phyloP scores from a whole-genome alignment of 2,113 vertebrate genomes.

The Glaucidium brasilianum region DNA sequence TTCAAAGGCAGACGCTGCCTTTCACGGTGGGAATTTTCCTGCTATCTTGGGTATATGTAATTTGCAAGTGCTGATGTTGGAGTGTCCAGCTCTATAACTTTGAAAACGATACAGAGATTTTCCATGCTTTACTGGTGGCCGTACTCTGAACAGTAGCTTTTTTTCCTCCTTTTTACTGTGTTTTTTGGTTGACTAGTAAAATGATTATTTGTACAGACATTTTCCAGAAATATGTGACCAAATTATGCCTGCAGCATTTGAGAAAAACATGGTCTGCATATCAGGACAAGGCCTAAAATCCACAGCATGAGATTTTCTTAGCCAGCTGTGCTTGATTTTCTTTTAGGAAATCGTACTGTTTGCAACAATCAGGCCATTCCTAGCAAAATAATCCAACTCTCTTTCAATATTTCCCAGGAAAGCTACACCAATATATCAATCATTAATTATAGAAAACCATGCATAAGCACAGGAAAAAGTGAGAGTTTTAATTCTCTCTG shows the following conservation, averaged over 20 bases:
- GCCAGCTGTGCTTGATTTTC: neutral
- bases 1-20: slow-evolving; percentile 40
- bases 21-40: slow-evolving; percentile 38
- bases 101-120: neutral
- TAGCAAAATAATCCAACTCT: neutral
- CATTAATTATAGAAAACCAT: neutral
- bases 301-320: neutral
- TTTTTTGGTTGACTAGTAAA: neutral
- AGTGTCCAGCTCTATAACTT: neutral
- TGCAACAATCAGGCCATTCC: neutral
- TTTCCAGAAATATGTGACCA: neutral
- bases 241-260: neutral
- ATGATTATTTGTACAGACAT: neutral
- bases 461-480: neutral
- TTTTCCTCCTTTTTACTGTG: neutral
- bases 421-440: neutral
- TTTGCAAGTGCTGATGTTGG: slow-evolving; percentile 22
- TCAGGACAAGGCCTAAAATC: neutral
- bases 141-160: neutral
- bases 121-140: neutral
- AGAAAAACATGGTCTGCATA: neutral
- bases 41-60: neutral
- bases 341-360: neutral
- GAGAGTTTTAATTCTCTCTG: neutral
- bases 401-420: neutral